Conservation (phyloP, 2,797 vertebrate genomes). For the Decapterus maruadsi region DNA sequence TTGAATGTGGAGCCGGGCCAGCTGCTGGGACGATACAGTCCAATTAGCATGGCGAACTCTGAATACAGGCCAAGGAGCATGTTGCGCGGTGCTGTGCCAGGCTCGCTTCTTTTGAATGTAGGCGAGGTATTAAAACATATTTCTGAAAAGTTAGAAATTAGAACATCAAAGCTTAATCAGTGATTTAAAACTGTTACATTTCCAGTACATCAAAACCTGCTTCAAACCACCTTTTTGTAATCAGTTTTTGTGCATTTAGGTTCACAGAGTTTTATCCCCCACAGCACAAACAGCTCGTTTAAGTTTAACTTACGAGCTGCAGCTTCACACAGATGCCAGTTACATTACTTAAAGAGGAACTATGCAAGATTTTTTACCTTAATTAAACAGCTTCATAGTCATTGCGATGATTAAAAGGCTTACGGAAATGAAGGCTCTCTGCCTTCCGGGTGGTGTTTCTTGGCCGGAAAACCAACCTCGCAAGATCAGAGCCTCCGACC, state of each 20-base stretch:
- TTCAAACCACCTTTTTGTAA: neutral
- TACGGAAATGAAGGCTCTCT: too few relatives aligned
- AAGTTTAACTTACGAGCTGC: too few relatives aligned
- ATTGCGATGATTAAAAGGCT: too few relatives aligned
- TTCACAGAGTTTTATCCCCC: neutral
- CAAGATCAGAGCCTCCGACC: too few relatives aligned
- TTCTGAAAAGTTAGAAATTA: neutral
- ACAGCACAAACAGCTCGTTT: neutral
- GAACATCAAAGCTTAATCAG: neutral
- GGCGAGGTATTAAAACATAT: neutral
- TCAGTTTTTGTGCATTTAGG: neutral
- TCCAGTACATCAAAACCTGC: neutral
- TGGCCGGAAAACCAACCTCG: too few relatives aligned
- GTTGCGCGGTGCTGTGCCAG: neutral
- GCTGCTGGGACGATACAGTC: slow-evolving; percentile 2
- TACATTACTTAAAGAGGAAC: too few relatives aligned
- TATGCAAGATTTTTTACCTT: too few relatives aligned
- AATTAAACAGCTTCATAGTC: too few relatives aligned
- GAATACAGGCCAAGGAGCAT: neutral
- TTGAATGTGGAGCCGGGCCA: slow-evolving; percentile 13
- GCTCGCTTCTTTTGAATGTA: neutral
- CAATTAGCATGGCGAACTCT: slow-evolving; percentile 19
- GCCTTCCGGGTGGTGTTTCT: too few relatives aligned
- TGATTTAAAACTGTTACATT: neutral
- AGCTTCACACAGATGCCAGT: too few relatives aligned